Base-by-base conservation (phyloP, 2,797 vertebrate species). In the Euthynnus affinis region DNA sequence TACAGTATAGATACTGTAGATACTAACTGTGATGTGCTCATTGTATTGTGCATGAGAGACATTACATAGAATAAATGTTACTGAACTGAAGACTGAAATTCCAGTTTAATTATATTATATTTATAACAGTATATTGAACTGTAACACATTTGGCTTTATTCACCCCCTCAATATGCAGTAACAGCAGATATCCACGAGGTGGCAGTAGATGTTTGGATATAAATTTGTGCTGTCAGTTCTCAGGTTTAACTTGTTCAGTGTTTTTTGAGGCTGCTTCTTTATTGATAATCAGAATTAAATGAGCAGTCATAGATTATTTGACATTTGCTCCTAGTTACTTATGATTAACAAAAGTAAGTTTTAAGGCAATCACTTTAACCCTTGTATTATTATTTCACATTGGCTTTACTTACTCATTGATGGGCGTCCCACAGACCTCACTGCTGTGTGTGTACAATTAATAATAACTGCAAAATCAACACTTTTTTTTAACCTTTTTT, bases 181-280 rank as follows among this genome's bases (percentile, higher is more conserved):
- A 22, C 56, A 1, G 14, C 18, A 48, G 0, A 27, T 23, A 44
- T 5, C 93, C 94, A 93, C 86, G 63, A 76, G 93, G 74, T 87
- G 94, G 81, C 83, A 87, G 80, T 67, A 91, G 57, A 86, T 46
- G 15, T 15, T 32, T 71, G 60, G 17, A 55, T 68, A 88, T 88
- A 0, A 52, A 25, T 58, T 15, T 15, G 25, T 52, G 8, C 0
- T 27, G 7, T 18, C 3, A 10, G n/a, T 0, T 18, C 6, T 61
- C 15, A 27, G 27, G 0, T 20, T 15, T 9, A 70, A 53, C 3
- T 12, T 61, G 2, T 25, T 5, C 9, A n/a, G 6, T 22, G 22
- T 51, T 51, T 51, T 51, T 7, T 55, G 34, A 1, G 20, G 51
- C 22, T 61, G 17, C 3, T 9, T 60, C 6, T 59, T 13, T 46